Evolutionary conservation across 1,140 invertebrate species (phyloP), one percentile per base, ranked within the genome.

Genomic region (Helicorthomorpha holstii): DNA sequence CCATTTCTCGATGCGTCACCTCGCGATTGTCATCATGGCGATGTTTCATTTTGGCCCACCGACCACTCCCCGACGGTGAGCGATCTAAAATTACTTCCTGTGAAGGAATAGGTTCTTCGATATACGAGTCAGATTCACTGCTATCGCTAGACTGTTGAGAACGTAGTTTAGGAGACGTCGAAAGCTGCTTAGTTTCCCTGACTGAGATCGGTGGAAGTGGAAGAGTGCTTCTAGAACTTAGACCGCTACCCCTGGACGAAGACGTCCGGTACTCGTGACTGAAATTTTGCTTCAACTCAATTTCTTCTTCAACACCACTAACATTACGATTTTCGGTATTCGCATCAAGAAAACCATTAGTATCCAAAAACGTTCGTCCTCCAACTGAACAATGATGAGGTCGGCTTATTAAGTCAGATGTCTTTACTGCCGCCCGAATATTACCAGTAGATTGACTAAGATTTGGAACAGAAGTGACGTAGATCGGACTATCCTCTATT

Each of bases 1-100:
- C 88, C 85, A 97, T 91, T 78, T 98, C 94, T 21, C 73, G 60
- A 59, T 75, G 71, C 19, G 64, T 63, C 21, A 55, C 52, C 64
- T 85, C 80, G 74, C 86, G 84, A 46, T 66, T 60, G 56, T 63
- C 54, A 60, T 60, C 58, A 61, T 56, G 76, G 77, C 65, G 26
- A 47, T 21, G 34, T 41, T 27, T 42, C 43, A 45, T 45, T 42
- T 42, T n/a, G 27, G 21, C 19, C 46, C 47, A n/a, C n/a, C n/a
- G n/a, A 16, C 54, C 26, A 4, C 27, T 42, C 49, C 42, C 19
- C 53, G 49, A 27, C 54, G 49, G 1, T 42, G 44, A 1, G 45
- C 45, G 14, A 54, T 51, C 29, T 51, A 34, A 34, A 34, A 7
- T 7, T 34, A 7, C 16, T 50, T 46, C 41, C 22, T 23, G 52